phyloP scores from a whole-genome alignment of 2,113 vertebrate species.

The Caloenas nicobarica region DNA sequence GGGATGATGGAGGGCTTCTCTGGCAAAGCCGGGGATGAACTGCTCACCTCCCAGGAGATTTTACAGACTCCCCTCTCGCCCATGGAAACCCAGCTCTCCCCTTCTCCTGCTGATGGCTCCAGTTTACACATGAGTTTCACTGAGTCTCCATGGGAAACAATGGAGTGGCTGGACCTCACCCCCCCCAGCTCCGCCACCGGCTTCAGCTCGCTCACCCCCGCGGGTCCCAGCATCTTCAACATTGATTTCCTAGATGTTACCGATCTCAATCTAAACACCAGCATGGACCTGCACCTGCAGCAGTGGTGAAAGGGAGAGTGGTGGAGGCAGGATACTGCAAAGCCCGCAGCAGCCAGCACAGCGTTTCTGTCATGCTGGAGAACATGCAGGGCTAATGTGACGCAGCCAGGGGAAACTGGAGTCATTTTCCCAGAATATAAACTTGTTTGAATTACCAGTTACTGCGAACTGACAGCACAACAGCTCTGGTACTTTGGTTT shows the following conservation, averaged over 20 bases:
- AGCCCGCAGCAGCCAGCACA: neutral
- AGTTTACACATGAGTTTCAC: conserved; percentile 90
- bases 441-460: neutral
- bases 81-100: conserved; percentile 81
- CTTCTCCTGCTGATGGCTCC: conserved; percentile 80
- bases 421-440: neutral
- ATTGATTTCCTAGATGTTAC: conserved; percentile 94
- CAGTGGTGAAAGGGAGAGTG: conserved; percentile 85
- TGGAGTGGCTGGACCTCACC: conserved; percentile 97
- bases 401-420: conserved; percentile 37
- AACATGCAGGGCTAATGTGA: neutral
- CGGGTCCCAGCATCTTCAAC: conserved; percentile 91
- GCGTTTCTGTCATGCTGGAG: neutral
- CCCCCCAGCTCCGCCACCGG: conserved; percentile 86
- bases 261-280: conserved; percentile 92
- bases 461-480: neutral
- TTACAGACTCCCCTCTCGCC: conserved; percentile 88
- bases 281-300: conserved; percentile 96
- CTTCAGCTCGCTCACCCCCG: conserved; percentile 81
- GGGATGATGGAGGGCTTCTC: conserved; percentile 83
- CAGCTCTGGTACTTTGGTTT: neutral
- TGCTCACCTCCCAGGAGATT: conserved; percentile 84
- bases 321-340: neutral
- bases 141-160: conserved; percentile 94
- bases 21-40: conserved; percentile 81